Evolutionary conservation across 2,797 vertebrate genomes (phyloP).

Genomic region (Paratrypauchen microcephalus): DNA sequence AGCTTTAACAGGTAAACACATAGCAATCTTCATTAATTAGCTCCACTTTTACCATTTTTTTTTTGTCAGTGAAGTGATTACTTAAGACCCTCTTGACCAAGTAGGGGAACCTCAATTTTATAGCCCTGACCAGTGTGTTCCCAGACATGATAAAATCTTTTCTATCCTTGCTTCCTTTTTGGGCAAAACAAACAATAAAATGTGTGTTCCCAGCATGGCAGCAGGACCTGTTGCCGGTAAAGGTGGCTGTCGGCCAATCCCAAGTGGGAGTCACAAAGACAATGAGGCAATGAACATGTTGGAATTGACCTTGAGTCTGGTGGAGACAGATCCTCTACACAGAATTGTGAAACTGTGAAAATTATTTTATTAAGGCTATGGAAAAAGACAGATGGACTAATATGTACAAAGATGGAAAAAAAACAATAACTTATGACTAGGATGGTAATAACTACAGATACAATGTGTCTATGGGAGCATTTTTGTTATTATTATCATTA

Average conservation of each 20-base stretch:
- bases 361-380: not conserved
- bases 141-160: constrained; percentile 30
- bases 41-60: constrained; percentile 7
- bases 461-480: too few relatives aligned
- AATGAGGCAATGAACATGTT: constrained; percentile 20
- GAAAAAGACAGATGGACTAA: not conserved
- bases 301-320: constrained; percentile 37
- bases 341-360: not conserved
- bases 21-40: not conserved
- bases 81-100: constrained; percentile 17
- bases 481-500: too few relatives aligned
- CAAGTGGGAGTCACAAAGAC: constrained; percentile 17
- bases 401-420: not conserved
- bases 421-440: too few relatives aligned
- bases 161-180: constrained; percentile 1
- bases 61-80: constrained; percentile 6
- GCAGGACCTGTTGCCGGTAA: constrained; percentile 13
- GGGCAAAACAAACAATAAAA: constrained; percentile 47
- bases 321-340: not conserved
- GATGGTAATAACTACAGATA: too few relatives aligned
- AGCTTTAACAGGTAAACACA: not conserved
- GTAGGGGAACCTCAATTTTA: constrained; percentile 35
- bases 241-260: constrained; percentile 29
- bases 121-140: constrained; percentile 22
- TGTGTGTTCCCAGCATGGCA: constrained; percentile 34